Conservation (phyloP, 1,140 invertebrate species). For the Drosophila kepulauana region DNA sequence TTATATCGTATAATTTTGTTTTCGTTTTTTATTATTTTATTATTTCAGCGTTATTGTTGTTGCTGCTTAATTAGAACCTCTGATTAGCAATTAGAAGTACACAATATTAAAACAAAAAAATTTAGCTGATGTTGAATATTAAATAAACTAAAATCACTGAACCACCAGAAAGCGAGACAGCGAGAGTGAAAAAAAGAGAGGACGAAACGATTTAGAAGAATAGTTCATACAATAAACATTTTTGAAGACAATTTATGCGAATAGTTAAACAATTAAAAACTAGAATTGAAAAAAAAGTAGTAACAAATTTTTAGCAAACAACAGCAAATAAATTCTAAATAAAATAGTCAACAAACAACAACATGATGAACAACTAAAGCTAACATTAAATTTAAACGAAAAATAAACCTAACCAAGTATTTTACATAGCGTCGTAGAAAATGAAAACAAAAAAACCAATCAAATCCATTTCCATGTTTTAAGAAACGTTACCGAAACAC, state of each 20-base stretch:
- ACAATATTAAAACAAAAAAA: not conserved
- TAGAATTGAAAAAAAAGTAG: constrained; percentile 45
- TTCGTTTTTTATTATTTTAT: constrained; percentile 29
- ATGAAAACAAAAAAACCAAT: constrained; percentile 10
- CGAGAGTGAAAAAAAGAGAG: constrained; percentile 2
- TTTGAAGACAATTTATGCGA: constrained; percentile 44
- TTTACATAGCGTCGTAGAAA: constrained; percentile 71
- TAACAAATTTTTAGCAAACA: constrained; percentile 55
- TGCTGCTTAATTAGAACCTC: constrained; percentile 14
- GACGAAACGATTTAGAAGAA: constrained; percentile 11
- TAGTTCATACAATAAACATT: constrained; percentile 45
- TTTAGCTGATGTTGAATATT: constrained; percentile 15
- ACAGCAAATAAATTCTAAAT: constrained; percentile 59
- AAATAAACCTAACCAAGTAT: constrained; percentile 67
- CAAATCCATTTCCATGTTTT: constrained; percentile 64
- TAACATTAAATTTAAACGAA: constrained; percentile 44
- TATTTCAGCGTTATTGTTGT: constrained; percentile 21
- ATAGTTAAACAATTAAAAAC: constrained; percentile 57
- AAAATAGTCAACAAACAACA: constrained; percentile 40
- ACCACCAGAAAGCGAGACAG: constrained; percentile 22
- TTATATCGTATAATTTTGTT: constrained; percentile 58
- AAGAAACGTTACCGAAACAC: constrained; percentile 62
- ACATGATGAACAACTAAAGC: constrained; percentile 32
- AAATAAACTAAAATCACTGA: constrained; percentile 23
- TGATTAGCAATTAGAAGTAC: not conserved